These are phyloP conservation scores for Amitus sp. DNA, from an alignment of 2,888 invertebrate genomes.

Conservation along the genomic window DNA sequence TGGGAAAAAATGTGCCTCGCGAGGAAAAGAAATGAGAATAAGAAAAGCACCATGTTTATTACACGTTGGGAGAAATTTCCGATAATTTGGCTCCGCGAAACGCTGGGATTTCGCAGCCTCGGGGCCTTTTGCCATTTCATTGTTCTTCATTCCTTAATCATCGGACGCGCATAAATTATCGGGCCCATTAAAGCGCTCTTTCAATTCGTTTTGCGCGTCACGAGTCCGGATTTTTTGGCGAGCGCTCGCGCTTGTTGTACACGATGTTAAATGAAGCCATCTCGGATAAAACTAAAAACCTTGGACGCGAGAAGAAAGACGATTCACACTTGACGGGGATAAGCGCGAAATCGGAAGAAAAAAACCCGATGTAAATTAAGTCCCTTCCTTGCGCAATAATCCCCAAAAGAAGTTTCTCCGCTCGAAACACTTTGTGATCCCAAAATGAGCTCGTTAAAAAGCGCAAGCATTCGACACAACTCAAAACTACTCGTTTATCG, in stretches of 20 bases:
- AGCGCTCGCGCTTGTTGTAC: not conserved
- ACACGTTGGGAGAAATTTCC: slow-evolving; percentile 1
- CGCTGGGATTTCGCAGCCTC: not conserved
- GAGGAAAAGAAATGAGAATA: slow-evolving; percentile 5
- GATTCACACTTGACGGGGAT: not conserved
- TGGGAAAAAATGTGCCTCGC: slow-evolving; percentile 10
- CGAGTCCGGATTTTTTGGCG: not conserved
- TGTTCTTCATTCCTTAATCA: too few species aligned
- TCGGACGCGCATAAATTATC: too few species aligned
- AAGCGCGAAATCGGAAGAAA: not conserved
- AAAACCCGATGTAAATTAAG: not conserved
- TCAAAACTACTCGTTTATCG: too few species aligned
- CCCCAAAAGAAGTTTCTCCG: not conserved
- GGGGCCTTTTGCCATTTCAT: too few species aligned
- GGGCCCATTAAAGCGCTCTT: too few species aligned
- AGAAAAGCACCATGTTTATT: slow-evolving; percentile 1
- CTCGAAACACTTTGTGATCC: not conserved
- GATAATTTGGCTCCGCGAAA: not conserved
- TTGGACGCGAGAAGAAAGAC: not conserved
- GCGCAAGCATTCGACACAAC: too few species aligned
- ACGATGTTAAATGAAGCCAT: slow-evolving; percentile 1
- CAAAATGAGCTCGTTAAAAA: not conserved
- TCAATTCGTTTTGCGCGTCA: too few species aligned
- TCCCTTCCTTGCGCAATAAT: not conserved
- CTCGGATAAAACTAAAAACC: not conserved